Conservation (phyloP, 2,888 invertebrate genomes). For the Aquatica leii region DNA sequence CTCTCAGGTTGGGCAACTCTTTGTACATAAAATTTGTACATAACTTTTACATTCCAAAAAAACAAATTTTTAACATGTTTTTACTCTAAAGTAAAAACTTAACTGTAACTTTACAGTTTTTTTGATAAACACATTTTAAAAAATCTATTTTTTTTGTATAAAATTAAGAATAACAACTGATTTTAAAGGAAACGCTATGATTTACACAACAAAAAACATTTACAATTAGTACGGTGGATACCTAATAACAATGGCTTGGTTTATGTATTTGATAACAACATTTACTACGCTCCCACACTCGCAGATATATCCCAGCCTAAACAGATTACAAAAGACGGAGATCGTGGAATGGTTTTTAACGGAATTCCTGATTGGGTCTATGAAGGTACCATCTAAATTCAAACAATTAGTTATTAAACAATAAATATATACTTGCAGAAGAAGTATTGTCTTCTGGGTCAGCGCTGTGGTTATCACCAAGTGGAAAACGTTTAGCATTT, state of each 20-base stretch:
- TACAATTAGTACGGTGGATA: slow-evolving; percentile 71
- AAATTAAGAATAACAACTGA: no score
- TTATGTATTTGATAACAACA: slow-evolving; percentile 75
- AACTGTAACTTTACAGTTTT: no score
- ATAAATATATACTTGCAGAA: slow-evolving; percentile 65
- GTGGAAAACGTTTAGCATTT: slow-evolving; percentile 73
- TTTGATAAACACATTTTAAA: no score
- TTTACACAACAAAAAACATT: slow-evolving; percentile 64
- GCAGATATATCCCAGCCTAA: slow-evolving; percentile 48
- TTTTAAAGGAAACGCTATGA: slow-evolving; percentile 59
- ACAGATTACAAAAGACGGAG: slow-evolving; percentile 67
- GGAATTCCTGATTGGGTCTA: slow-evolving; percentile 94
- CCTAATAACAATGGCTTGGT: slow-evolving; percentile 65
- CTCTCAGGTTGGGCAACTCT: no score
- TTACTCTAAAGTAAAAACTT: no score
- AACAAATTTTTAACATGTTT: no score
- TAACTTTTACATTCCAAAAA: no score
- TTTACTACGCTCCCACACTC: slow-evolving; percentile 66
- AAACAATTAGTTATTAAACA: background rate
- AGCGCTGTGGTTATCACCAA: slow-evolving; percentile 83
- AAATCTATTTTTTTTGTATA: no score
- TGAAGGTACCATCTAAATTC: slow-evolving; percentile 67
- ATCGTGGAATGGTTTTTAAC: slow-evolving; percentile 74
- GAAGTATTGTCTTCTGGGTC: slow-evolving; percentile 76
- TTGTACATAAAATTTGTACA: no score